phyloP scores from a whole-genome alignment of 2,113 vertebrate species.

The Mobula birostris region DNA sequence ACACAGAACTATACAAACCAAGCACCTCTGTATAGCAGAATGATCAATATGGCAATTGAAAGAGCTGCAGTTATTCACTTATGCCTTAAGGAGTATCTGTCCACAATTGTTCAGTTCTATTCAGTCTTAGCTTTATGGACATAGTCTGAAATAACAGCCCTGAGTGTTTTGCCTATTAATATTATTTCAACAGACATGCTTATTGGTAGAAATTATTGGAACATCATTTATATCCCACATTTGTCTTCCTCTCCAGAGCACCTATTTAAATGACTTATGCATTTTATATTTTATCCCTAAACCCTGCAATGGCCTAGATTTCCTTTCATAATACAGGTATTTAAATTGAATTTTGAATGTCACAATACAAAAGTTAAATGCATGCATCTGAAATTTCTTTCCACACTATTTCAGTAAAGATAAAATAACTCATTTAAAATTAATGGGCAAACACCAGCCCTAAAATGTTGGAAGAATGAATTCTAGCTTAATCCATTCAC shows the following conservation, averaged over 20 bases:
- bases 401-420: neutral
- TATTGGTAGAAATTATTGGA: neutral
- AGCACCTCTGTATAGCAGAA: neutral
- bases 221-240: neutral
- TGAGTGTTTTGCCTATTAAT: neutral
- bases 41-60: conserved; percentile 33
- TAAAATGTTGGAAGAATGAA: neutral
- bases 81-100: conserved; percentile 5
- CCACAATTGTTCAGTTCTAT: neutral
- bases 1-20: neutral
- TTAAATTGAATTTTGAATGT: conserved; percentile 2
- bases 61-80: conserved; percentile 25
- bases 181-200: conserved; percentile 12
- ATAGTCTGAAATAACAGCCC: neutral
- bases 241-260: neutral
- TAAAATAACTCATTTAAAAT: too few relatives aligned
- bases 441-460: too few relatives aligned
- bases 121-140: neutral
- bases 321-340: neutral
- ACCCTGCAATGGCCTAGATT: neutral
- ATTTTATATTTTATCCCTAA: neutral
- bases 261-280: neutral
- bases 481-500: neutral
- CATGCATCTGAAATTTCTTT: neutral
- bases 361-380: neutral